phyloP scores from a whole-genome alignment of 2,797 vertebrate species.

The Peromyscus aztecus region DNA sequence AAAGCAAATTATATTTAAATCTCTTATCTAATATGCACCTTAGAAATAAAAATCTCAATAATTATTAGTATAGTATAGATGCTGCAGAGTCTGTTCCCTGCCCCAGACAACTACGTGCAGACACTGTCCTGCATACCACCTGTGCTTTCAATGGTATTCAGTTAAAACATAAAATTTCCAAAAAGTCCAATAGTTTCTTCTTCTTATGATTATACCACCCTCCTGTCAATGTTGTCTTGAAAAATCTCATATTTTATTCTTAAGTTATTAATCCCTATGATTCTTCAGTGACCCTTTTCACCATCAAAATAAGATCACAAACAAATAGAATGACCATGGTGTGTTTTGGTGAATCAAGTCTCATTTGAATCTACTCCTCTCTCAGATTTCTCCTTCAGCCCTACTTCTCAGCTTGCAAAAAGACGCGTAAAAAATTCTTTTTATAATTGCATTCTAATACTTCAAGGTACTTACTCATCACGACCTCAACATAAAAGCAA shows the following conservation, averaged over 20 bases:
- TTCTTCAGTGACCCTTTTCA: neutral
- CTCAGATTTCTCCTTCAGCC: neutral
- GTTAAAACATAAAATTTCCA: neutral
- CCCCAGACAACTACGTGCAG: neutral
- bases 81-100: neutral
- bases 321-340: neutral
- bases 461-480: conserved; percentile 22
- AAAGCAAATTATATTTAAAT: neutral
- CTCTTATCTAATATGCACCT: neutral
- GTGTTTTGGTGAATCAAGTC: neutral
- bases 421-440: neutral
- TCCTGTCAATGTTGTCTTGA: neutral
- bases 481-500: neutral
- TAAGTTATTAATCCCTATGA: neutral
- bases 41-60: neutral
- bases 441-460: neutral
- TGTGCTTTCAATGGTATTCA: neutral
- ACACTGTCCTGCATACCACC: fast-evolving
- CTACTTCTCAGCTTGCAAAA: neutral
- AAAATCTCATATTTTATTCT: neutral
- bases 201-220: neutral
- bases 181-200: neutral
- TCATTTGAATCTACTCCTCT: neutral
- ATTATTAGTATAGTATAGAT: neutral
- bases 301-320: neutral